phyloP scores from a whole-genome alignment of 1,140 invertebrate species.

The Notospermus geniculatus region DNA sequence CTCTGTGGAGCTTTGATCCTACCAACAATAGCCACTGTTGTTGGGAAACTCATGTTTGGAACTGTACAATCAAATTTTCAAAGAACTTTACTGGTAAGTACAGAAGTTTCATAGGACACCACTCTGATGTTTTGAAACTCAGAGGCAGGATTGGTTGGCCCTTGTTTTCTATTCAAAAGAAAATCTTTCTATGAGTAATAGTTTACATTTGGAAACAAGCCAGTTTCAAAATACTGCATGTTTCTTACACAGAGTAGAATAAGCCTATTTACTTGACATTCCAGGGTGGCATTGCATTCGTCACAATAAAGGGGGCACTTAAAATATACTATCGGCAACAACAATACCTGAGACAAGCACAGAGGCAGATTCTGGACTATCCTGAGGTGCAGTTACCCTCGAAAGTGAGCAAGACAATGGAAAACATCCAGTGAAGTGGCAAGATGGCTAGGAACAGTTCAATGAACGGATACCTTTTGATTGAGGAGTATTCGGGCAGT shows the following conservation, averaged over 20 bases:
- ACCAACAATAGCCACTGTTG: constrained; percentile 88
- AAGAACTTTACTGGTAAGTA: constrained; percentile 71
- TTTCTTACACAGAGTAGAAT: neutral
- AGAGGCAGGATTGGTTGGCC: neutral
- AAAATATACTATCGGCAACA: constrained; percentile 97
- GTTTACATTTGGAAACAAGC: constrained; percentile 1
- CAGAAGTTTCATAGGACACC: neutral
- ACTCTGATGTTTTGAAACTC: constrained; percentile 1
- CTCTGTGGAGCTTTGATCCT: constrained; percentile 91
- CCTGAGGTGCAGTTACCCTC: constrained; percentile 20
- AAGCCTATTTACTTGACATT: constrained; percentile 32
- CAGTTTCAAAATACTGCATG: no score
- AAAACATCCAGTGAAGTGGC: neutral
- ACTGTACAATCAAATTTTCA: constrained; percentile 87
- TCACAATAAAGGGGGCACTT: constrained; percentile 86
- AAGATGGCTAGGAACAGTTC: no score
- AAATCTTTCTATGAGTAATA: neutral
- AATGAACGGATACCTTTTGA: no score
- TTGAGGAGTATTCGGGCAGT: no score
- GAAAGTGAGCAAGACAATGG: neutral
- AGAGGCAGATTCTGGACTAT: constrained; percentile 48
- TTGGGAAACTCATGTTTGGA: constrained; percentile 85
- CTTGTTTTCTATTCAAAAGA: constrained; percentile 1
- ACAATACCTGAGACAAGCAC: constrained; percentile 60
- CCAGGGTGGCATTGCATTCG: constrained; percentile 85